These are phyloP conservation scores for Brienomyrus longianalis DNA, from an alignment of 2,113 vertebrate genomes.

Conservation along the genomic window DNA sequence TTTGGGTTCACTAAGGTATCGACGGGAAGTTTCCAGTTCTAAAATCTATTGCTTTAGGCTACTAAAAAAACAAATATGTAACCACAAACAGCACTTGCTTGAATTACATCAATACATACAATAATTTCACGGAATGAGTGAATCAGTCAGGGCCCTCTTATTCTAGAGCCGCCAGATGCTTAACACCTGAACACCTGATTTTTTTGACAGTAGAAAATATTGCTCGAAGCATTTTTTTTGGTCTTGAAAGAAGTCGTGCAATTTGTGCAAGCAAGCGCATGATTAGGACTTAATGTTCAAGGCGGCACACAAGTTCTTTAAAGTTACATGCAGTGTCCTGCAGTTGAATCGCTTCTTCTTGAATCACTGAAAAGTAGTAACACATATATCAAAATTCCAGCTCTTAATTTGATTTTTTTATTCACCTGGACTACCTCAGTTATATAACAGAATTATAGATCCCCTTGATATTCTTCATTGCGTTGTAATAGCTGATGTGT, in stretches of 20 bases:
- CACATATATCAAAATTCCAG: background rate
- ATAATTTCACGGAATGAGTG: conserved; percentile 1
- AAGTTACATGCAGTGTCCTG: conserved; percentile 7
- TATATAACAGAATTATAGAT: background rate
- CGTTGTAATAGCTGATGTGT: background rate
- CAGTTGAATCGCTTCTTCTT: background rate
- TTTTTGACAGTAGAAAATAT: conserved; percentile 17
- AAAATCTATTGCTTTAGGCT: background rate
- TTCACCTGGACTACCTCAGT: background rate
- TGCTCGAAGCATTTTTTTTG: conserved; percentile 7
- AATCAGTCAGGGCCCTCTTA: background rate
- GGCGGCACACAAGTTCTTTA: conserved; percentile 12
- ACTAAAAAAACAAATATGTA: background rate
- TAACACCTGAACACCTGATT: conserved; percentile 34
- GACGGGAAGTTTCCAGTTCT: conserved; percentile 30
- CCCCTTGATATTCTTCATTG: background rate
- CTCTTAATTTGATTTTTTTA: background rate
- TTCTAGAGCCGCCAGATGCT: conserved; percentile 33
- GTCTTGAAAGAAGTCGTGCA: conserved; percentile 16
- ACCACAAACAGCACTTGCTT: background rate
- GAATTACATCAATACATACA: background rate
- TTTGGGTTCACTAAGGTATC: conserved; percentile 37
- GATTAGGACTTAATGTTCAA: conserved; percentile 19
- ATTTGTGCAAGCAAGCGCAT: conserved; percentile 21
- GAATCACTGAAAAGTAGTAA: background rate